These are phyloP conservation scores for Leptopterna dolabrata DNA, from an alignment of 2,888 invertebrate species.

Conservation along the genomic window DNA sequence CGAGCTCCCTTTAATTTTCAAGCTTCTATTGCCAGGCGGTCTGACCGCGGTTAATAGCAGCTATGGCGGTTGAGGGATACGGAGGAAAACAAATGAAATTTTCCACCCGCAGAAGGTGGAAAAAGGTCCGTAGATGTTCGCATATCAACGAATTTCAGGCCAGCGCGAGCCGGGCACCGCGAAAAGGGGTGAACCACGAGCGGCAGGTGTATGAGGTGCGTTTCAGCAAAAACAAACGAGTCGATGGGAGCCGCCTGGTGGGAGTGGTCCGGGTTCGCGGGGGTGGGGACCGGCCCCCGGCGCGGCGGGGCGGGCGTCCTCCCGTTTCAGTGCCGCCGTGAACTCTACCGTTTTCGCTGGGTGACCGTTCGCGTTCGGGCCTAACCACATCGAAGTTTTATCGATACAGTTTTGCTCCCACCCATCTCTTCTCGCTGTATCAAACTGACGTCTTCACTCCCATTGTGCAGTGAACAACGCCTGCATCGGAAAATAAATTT, in stretches of 20 bases:
- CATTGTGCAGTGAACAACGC: neutral
- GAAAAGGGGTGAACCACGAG: neutral
- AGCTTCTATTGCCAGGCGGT: neutral
- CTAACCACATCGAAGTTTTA: neutral
- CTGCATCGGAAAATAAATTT: no score
- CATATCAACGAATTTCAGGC: neutral
- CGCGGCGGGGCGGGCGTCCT: neutral
- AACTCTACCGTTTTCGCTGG: conserved; percentile 16
- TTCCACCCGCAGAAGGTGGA: neutral
- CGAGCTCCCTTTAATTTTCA: neutral
- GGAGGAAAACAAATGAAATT: neutral
- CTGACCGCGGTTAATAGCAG: neutral
- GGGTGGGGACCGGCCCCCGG: neutral
- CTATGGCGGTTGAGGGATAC: neutral
- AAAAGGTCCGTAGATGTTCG: neutral
- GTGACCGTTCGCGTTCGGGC: neutral
- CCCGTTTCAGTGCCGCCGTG: conserved; percentile 31
- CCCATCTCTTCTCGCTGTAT: neutral
- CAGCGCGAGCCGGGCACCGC: neutral
- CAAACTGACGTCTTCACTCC: neutral
- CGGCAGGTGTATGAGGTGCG: neutral
- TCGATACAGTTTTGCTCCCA: neutral
- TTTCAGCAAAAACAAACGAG: neutral
- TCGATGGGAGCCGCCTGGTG: neutral
- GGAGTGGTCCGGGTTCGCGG: conserved; percentile 3